Conservation (phyloP, 2,888 invertebrate species). For the Meghimatium bilineatum region DNA sequence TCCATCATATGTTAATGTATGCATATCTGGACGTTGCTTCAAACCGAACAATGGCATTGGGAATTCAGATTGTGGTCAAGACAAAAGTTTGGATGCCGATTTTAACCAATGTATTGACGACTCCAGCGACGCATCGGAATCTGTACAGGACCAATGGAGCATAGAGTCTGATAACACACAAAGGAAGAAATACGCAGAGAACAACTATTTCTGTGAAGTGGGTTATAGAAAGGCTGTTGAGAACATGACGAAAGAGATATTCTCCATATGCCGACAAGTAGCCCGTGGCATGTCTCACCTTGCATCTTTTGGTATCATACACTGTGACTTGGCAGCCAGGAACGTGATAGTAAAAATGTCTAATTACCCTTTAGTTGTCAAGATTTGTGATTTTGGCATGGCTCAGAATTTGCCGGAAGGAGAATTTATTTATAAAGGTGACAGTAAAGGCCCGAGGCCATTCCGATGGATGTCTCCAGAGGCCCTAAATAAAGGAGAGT, state of each 20-base stretch:
- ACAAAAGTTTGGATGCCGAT: neutral
- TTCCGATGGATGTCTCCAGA: constrained; percentile 5
- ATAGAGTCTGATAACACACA: neutral
- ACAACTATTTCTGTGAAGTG: neutral
- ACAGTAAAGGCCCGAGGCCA: neutral
- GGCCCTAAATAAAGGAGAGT: neutral
- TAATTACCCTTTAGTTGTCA: neutral
- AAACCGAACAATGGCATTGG: too few relatives aligned
- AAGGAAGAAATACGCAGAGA: neutral
- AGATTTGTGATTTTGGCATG: constrained; percentile 13
- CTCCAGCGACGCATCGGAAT: neutral
- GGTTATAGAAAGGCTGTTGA: neutral
- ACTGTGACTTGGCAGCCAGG: constrained; percentile 6
- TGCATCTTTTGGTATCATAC: neutral
- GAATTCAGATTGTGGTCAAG: neutral
- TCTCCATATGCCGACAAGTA: constrained; percentile 13
- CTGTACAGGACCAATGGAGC: neutral
- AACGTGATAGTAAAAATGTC: neutral
- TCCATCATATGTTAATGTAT: neutral
- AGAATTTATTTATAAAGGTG: neutral
- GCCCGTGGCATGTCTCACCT: constrained; percentile 21
- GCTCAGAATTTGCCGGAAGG: constrained; percentile 4
- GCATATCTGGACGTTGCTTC: neutral
- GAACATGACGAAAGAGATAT: neutral
- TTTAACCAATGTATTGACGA: neutral